Conservation (phyloP, 2,113 vertebrate species). For the Struthidea cinerea region DNA sequence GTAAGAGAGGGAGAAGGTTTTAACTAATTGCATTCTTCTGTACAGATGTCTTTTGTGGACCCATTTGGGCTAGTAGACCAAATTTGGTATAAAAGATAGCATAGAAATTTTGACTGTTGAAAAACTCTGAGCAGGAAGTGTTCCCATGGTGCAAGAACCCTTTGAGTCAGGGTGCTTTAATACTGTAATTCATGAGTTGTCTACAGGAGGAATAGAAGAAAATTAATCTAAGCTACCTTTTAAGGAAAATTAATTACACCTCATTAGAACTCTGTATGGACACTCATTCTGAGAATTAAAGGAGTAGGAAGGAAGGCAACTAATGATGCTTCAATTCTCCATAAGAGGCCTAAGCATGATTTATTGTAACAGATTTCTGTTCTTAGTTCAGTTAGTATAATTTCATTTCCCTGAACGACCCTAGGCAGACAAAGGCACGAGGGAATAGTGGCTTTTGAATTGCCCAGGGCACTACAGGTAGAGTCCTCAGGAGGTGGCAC, state of each 20-base stretch:
- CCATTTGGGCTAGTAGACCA: background rate
- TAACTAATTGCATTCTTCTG: background rate
- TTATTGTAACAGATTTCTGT: background rate
- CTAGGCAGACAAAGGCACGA: background rate
- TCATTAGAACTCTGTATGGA: constrained; percentile 7
- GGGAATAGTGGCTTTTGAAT: background rate
- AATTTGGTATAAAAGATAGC: background rate
- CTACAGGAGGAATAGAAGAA: background rate
- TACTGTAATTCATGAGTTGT: background rate
- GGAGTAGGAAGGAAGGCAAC: background rate
- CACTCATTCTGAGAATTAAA: constrained; percentile 18
- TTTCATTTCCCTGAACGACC: background rate
- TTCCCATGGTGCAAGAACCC: background rate
- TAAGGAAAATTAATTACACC: constrained; percentile 15
- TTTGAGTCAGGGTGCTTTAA: background rate
- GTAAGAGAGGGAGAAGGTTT: background rate
- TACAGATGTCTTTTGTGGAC: background rate
- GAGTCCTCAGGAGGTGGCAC: background rate
- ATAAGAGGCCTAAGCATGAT: background rate
- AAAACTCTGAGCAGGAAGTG: background rate
- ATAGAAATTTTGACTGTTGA: background rate
- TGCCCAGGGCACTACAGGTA: background rate
- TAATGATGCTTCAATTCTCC: background rate
- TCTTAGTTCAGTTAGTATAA: background rate
- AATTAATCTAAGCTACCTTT: constrained; percentile 13